Percentiles rank a stretch among this genome's conserved stretches.
Conservation (phyloP, 2,113 vertebrate species). For the Tiliqua scincoides region DNA sequence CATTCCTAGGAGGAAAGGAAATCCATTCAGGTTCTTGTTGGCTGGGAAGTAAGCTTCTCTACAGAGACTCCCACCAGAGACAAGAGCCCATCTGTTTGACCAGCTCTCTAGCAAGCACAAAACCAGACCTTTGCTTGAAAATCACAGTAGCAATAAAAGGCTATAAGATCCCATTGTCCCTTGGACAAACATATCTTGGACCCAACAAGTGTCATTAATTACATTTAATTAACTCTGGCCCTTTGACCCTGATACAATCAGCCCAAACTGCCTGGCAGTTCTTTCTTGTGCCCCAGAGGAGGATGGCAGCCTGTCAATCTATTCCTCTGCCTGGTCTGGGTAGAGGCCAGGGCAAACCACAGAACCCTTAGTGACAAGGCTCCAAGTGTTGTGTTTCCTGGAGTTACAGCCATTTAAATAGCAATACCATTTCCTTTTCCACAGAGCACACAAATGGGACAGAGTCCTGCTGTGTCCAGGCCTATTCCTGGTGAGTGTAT, state of each 20-base stretch:
- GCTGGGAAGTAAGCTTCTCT: constrained; percentile 30
- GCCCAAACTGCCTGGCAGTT: background rate
- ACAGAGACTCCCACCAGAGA: constrained; percentile 27
- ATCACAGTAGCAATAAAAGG: background rate
- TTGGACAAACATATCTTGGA: background rate
- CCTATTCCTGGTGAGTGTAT: background rate
- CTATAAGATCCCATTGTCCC: background rate
- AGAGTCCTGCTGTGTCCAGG: constrained; percentile 19
- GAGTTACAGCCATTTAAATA: constrained; percentile 15
- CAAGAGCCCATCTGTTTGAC: constrained; percentile 36
- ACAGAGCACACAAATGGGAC: constrained; percentile 15
- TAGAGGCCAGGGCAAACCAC: constrained; percentile 13
- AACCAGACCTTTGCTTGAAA: constrained; percentile 41
- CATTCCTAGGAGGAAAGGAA: constrained; percentile 19
- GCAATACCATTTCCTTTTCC: constrained; percentile 42
- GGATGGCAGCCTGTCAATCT: constrained; percentile 19
- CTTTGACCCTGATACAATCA: background rate
- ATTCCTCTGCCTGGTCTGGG: constrained; percentile 14
- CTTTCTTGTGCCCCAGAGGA: constrained; percentile 15
- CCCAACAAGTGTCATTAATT: constrained; percentile 19
- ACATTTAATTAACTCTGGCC: constrained; percentile 38
- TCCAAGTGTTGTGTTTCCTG: background rate
- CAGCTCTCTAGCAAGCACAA: constrained; percentile 3
- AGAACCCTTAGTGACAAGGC: constrained; percentile 29
- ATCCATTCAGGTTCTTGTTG: constrained; percentile 30